Conservation (phyloP, 2,113 vertebrate genomes). For the Mustelus asterias region DNA sequence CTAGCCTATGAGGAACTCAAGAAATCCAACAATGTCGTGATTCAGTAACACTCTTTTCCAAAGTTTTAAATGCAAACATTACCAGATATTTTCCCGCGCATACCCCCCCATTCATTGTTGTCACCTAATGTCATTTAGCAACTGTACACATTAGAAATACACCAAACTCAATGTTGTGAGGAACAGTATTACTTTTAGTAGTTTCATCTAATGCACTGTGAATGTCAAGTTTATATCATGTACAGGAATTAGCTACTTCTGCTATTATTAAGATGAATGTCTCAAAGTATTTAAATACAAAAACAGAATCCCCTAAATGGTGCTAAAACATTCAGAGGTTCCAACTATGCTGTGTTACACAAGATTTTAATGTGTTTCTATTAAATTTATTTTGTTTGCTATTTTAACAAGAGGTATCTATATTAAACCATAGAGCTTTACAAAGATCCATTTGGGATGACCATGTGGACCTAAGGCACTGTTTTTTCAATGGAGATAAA, state of each 20-base stretch:
- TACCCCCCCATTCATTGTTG: not conserved
- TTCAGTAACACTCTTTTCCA: not conserved
- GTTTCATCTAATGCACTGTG: not conserved
- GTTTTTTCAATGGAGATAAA: not conserved
- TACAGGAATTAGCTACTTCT: not conserved
- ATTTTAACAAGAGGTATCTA: not conserved
- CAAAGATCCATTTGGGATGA: not conserved
- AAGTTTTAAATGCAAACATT: not conserved
- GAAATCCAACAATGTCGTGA: not conserved
- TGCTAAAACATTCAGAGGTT: not conserved
- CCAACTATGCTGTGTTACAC: not conserved
- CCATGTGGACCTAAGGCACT: not conserved
- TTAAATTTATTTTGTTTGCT: not conserved
- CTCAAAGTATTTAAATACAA: not conserved
- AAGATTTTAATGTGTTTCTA: not conserved
- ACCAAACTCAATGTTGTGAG: not conserved
- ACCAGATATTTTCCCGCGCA: too few relatives aligned
- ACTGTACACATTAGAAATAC: not conserved
- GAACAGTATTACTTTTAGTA: not conserved
- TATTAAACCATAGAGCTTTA: not conserved
- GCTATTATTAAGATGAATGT: not conserved
- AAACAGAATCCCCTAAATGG: not conserved
- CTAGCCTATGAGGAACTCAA: not conserved
- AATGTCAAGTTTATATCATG: not conserved
- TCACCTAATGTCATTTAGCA: not conserved